phyloP scores from a whole-genome alignment of 2,113 vertebrate species.

The Boleophthalmus pectinirostris region DNA sequence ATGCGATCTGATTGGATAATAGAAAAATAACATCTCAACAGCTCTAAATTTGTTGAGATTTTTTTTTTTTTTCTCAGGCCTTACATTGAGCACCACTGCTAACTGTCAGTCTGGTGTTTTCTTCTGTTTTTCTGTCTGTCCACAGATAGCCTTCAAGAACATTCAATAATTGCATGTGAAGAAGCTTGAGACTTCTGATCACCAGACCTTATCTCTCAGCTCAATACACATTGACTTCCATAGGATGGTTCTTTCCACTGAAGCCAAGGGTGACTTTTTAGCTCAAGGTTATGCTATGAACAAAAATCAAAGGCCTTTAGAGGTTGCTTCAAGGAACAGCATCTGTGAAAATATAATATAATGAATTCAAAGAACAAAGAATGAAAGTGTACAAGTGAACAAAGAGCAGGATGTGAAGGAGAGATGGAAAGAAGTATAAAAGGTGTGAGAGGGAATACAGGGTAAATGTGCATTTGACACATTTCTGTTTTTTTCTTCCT shows the following conservation, averaged over 20 bases:
- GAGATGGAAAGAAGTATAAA: background rate
- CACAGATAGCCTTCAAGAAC: background rate
- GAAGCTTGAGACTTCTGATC: constrained; percentile 1
- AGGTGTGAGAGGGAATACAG: background rate
- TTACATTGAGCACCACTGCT: too few relatives aligned
- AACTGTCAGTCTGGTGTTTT: background rate
- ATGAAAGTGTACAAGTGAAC: background rate
- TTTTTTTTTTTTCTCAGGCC: too few relatives aligned
- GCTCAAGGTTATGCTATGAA: constrained; percentile 37
- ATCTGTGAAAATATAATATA: constrained; percentile 9
- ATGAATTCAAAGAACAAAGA: constrained; percentile 19
- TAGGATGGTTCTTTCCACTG: constrained; percentile 15
- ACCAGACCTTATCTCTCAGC: constrained; percentile 26
- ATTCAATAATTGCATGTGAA: constrained; percentile 7
- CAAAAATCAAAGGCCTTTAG: constrained; percentile 30
- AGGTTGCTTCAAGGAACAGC: constrained; percentile 26
- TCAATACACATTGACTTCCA: constrained; percentile 29
- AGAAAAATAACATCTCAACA: too few relatives aligned
- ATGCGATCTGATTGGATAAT: too few relatives aligned
- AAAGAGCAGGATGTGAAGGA: too few relatives aligned
- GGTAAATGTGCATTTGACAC: background rate
- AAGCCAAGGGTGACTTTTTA: constrained; percentile 26
- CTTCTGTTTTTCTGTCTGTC: background rate
- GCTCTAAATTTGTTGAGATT: too few relatives aligned
- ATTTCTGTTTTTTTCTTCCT: too few relatives aligned